Percentiles rank a stretch among this genome's conserved stretches.
Conservation (phyloP, 2,888 invertebrate species). For the Drosophila rubida region DNA sequence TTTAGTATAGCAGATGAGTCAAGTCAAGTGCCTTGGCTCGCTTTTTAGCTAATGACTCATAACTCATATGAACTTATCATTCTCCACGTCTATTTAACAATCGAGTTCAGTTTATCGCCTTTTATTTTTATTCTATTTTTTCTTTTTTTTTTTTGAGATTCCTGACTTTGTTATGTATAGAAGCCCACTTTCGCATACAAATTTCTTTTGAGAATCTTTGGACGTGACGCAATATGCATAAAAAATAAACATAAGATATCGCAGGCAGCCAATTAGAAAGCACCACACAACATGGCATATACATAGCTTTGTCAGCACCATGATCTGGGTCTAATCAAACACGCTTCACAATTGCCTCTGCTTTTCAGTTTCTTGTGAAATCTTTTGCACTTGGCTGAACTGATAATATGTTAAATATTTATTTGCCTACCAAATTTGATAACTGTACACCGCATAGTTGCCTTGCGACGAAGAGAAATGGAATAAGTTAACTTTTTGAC, state of each 20-base stretch:
- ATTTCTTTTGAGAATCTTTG: background rate
- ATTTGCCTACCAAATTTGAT: background rate
- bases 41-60: constrained; percentile 14
- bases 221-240: constrained; percentile 17
- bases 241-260: background rate
- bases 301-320: background rate
- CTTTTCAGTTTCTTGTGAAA: background rate
- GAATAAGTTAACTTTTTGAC: background rate
- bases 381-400: background rate
- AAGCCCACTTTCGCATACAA: constrained; percentile 9
- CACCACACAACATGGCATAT: constrained; percentile 3
- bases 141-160: background rate
- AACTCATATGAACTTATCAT: background rate
- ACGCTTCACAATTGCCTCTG: background rate
- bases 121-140: background rate
- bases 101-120: background rate
- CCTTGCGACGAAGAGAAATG: background rate
- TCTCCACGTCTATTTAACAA: background rate
- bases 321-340: background rate
- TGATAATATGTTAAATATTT: constrained; percentile 1
- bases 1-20: background rate
- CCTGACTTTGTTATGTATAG: background rate
- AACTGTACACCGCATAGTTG: background rate
- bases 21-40: background rate
- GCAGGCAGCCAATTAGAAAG: constrained; percentile 8